Base-by-base conservation (phyloP, 2,113 vertebrate species). In the Octodon degus region DNA sequence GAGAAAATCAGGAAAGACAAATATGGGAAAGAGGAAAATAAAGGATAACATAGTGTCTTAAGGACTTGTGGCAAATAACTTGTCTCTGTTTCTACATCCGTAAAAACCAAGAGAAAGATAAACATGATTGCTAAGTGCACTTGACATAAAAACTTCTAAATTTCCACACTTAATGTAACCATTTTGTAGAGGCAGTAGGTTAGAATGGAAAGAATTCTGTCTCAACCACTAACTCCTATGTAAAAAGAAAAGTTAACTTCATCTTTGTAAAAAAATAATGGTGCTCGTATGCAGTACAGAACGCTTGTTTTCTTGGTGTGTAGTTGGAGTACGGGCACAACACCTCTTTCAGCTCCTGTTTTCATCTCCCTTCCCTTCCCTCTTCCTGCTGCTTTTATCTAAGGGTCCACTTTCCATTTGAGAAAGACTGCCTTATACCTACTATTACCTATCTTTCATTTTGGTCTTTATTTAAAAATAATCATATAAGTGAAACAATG, bases 81-180 rank as follows among this genome's bases (percentile, higher is more conserved):
- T 5, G 20, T 43, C 20, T 55, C 32, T 25, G 7, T 91, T 93
- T 91, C 74, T 27, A 79, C 6, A 81, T 50, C 34, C 53, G 0
- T 70, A 40, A 94, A 94, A 92, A 72, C 34, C 65, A 88, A 96
- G 20, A 30, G 53, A 60, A 13, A n/a, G 14, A 89, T 76, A 10
- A 43, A 65, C n/a, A 20, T n/a, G 43, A 55, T 72, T 82, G 13
- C 13, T 55, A 34, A 43, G 37, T 9, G 1, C 17, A 32, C 47
- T 92, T 80, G 27, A 67, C 72, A 65, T 24, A 34, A 53, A 34
- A 94, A 62, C 53, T 93, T 94, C 50, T 74, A 65, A 77, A 34
- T 77, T 50, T 47, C 37, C 74, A 8, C 65, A 22, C 90, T 93
- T 67, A 92, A 77, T 72, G 7, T 55, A 82, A 58, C 1, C 2